Conservation (phyloP, 1,140 invertebrate species). For the Archivesica marissinica region DNA sequence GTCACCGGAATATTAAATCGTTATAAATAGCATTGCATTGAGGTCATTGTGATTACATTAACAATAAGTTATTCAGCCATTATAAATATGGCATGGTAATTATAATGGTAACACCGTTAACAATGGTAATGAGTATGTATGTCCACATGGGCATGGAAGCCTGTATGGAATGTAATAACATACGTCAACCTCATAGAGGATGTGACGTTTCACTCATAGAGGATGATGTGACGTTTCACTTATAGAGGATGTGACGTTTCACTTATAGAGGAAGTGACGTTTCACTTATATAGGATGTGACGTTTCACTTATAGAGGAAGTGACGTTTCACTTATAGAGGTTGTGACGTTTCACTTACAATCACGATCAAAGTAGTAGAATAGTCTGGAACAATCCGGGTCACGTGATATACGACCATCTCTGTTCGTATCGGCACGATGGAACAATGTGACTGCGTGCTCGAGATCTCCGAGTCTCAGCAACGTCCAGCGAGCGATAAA, state of each 20-base stretch:
- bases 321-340: too few relatives aligned
- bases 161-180: too few relatives aligned
- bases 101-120: too few relatives aligned
- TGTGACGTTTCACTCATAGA: not conserved
- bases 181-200: not conserved
- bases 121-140: too few relatives aligned
- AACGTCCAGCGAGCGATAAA: conserved; percentile 61
- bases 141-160: too few relatives aligned
- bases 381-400: conserved; percentile 61
- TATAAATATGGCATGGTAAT: too few relatives aligned
- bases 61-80: too few relatives aligned
- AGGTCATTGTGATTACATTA: too few relatives aligned
- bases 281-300: too few relatives aligned
- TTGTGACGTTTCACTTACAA: conserved; percentile 32
- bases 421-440: conserved; percentile 65
- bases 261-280: not conserved
- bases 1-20: too few relatives aligned
- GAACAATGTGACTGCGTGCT: conserved; percentile 62
- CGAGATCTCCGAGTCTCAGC: conserved; percentile 48
- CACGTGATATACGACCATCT: conserved; percentile 58
- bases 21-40: too few relatives aligned
- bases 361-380: conserved; percentile 69
- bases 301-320: not conserved
- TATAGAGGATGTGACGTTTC: not conserved
- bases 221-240: too few relatives aligned